A percentile compares a stretch with the other conserved stretches of the same genome.
These are phyloP conservation scores for Gadus macrocephalus DNA, from an alignment of 2,113 vertebrate species.

Conservation along the genomic window DNA sequence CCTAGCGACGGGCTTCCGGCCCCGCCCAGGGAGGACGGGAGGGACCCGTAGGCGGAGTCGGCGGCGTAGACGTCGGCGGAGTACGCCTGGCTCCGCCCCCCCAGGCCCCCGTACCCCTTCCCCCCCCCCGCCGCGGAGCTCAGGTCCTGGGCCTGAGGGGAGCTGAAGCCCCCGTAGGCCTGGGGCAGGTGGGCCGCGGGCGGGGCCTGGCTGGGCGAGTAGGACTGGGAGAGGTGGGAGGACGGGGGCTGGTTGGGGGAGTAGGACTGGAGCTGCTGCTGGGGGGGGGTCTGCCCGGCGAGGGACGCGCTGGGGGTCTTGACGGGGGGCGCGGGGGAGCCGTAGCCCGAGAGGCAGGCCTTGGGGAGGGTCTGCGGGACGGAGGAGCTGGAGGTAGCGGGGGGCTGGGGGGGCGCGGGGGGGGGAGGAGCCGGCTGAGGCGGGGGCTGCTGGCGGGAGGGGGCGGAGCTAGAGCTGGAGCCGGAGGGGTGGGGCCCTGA, in stretches of 20 bases:
- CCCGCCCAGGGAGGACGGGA: constrained; percentile 73
- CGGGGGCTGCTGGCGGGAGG: constrained; percentile 71
- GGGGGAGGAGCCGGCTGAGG: constrained; percentile 65
- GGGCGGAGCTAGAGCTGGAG: constrained; percentile 63
- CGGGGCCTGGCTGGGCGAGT: constrained; percentile 80
- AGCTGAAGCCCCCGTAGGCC: constrained; percentile 79
- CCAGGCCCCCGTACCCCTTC: constrained; percentile 71
- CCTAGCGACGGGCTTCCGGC: constrained; percentile 85
- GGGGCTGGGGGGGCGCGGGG: constrained; percentile 61
- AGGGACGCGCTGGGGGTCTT: constrained; percentile 83
- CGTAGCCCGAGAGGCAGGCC: constrained; percentile 75
- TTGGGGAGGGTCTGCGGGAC: constrained; percentile 67
- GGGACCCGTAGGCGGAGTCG: constrained; percentile 73
- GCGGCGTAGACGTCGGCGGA: constrained; percentile 77
- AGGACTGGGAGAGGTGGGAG: constrained; percentile 73
- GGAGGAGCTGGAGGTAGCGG: constrained; percentile 53
- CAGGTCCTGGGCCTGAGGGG: constrained; percentile 80
- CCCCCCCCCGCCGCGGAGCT: constrained; percentile 70
- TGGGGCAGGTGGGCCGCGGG: constrained; percentile 66
- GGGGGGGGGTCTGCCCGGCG: constrained; percentile 79
- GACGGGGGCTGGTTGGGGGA: constrained; percentile 79
- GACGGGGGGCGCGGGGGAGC: constrained; percentile 73
- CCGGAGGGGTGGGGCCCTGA: constrained; percentile 70
- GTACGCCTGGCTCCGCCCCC: constrained; percentile 75
- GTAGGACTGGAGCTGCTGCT: constrained; percentile 75